A percentile compares a stretch with the other conserved stretches of the same genome.
phyloP scores from a whole-genome alignment of 2,797 vertebrate species.

The Novumbra hubbsi region DNA sequence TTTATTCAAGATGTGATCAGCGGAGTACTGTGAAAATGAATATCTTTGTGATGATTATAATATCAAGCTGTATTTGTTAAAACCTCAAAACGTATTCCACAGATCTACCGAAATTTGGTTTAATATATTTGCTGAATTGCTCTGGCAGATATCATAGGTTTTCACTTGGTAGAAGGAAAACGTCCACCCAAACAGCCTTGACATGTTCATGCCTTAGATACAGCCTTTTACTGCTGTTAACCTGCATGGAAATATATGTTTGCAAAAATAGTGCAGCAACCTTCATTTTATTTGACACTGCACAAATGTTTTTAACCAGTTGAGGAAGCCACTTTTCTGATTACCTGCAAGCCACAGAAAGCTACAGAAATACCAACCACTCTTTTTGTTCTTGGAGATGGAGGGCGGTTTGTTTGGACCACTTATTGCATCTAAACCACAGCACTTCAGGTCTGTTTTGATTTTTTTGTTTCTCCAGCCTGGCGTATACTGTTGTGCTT shows the following conservation, averaged over 20 bases:
- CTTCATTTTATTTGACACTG: not conserved
- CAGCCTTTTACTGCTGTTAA: not conserved
- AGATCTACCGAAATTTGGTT: no score
- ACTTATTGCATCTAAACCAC: slow-evolving; percentile 8
- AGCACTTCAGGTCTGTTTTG: slow-evolving; percentile 24
- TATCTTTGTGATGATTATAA: no score
- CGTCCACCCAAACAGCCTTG: not conserved
- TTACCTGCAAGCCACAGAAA: not conserved
- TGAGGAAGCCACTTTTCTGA: not conserved
- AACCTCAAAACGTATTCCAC: no score
- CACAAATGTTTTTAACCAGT: not conserved
- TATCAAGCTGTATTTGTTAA: no score
- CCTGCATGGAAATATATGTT: not conserved
- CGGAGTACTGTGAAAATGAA: no score
- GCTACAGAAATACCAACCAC: not conserved
- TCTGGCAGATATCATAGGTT: not conserved
- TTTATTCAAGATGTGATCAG: no score
- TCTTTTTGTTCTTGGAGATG: not conserved
- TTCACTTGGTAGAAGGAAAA: not conserved
- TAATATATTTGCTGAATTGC: no score
- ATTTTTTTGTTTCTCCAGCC: slow-evolving; percentile 20
- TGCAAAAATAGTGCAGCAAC: not conserved
- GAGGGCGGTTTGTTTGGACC: not conserved
- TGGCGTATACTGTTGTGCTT: slow-evolving; percentile 12
- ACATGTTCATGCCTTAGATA: not conserved